These are phyloP conservation scores for Hippocampus mohnikei DNA, from an alignment of 2,113 vertebrate genomes.

Conservation along the genomic window DNA sequence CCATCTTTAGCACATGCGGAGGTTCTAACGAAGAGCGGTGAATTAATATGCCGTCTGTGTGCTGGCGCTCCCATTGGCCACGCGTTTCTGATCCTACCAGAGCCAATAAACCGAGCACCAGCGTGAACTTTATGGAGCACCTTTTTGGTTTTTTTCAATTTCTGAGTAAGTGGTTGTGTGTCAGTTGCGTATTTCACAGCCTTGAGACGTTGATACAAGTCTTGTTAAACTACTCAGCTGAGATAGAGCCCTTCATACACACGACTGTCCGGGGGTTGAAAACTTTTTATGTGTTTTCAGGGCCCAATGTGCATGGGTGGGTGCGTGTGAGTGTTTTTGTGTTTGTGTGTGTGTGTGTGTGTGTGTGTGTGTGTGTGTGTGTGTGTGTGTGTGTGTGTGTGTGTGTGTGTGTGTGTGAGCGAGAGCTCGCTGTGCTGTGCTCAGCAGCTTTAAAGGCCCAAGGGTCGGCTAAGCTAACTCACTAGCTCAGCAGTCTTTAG, in stretches of 20 bases:
- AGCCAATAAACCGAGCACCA: conserved; percentile 62
- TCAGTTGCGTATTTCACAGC: conserved; percentile 68
- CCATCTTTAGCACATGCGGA: conserved; percentile 71
- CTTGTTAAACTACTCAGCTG: conserved; percentile 73
- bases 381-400: conserved; percentile 28
- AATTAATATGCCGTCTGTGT: conserved; percentile 74
- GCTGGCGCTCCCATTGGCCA: conserved; percentile 60
- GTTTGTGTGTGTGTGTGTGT: conserved; percentile 27
- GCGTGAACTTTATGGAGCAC: conserved; percentile 68
- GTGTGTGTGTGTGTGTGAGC: conserved; percentile 6
- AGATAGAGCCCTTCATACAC: conserved; percentile 62
- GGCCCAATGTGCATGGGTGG: conserved; percentile 31
- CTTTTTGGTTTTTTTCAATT: conserved; percentile 43
- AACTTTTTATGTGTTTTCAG: conserved; percentile 71
- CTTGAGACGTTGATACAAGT: conserved; percentile 68
- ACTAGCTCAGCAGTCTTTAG: conserved; percentile 71
- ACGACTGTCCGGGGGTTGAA: conserved; percentile 63
- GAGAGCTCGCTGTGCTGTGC: conserved; percentile 49
- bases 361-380: conserved; percentile 26
- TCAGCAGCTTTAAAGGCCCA: conserved; percentile 72
- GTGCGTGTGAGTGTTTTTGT: conserved; percentile 35
- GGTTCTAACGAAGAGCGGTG: conserved; percentile 68
- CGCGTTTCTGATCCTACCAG: conserved; percentile 64
- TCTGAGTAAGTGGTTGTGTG: conserved; percentile 59
- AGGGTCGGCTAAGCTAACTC: conserved; percentile 72